These are phyloP conservation scores for Pristionchus entomophagus DNA, from an alignment of 2,888 invertebrate species.

Conservation along the genomic window DNA sequence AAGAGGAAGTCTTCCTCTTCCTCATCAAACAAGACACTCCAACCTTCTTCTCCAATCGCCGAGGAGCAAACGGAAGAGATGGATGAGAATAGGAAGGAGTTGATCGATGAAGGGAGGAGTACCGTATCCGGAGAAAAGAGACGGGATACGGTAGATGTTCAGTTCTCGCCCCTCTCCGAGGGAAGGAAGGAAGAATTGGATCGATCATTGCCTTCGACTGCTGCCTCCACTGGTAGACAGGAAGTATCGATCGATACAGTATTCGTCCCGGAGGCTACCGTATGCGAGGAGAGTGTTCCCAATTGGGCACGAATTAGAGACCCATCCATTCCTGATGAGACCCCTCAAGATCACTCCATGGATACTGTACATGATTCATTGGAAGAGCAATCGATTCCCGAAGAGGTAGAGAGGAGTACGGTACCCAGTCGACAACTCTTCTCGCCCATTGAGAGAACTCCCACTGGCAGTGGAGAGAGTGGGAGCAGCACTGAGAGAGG, in stretches of 20 bases:
- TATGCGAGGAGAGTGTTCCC: no score
- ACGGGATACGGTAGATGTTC: neutral
- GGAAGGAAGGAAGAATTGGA: constrained; percentile 15
- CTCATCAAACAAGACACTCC: neutral
- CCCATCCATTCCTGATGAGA: neutral
- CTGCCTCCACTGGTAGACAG: constrained; percentile 23
- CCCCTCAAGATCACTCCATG: neutral
- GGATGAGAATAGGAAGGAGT: neutral
- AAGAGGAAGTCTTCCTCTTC: neutral
- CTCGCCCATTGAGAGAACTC: neutral
- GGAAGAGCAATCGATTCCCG: neutral
- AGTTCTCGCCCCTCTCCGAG: neutral
- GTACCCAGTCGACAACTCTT: neutral
- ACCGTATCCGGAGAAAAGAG: neutral
- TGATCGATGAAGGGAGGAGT: no score
- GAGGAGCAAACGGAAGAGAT: neutral
- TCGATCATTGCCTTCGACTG: constrained; percentile 28
- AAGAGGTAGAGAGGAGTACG: neutral
- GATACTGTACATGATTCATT: no score
- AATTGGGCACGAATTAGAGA: neutral
- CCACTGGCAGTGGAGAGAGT: neutral
- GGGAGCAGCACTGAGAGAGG: neutral
- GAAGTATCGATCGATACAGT: neutral
- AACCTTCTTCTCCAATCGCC: neutral
- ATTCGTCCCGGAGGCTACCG: neutral